These are phyloP conservation scores for Cyprinodon variegatus DNA, from an alignment of 2,113 vertebrate species.

Conservation along the genomic window DNA sequence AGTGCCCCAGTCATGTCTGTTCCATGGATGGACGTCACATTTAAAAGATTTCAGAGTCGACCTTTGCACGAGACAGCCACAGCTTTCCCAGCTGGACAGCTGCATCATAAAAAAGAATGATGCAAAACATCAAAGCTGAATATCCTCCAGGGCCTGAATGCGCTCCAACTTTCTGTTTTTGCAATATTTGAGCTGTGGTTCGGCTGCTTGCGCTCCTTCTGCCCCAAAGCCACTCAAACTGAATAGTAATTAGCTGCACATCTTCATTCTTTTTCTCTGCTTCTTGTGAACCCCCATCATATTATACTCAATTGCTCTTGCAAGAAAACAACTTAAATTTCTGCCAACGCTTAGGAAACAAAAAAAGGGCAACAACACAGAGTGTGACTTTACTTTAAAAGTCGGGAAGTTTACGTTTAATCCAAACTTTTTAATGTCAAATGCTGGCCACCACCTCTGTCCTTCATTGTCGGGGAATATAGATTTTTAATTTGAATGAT, in stretches of 20 bases:
- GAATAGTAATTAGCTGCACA: slow-evolving; percentile 69
- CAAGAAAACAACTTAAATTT: slow-evolving; percentile 18
- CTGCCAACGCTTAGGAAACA: slow-evolving; percentile 27
- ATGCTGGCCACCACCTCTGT: neutral
- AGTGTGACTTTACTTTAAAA: neutral
- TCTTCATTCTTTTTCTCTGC: slow-evolving; percentile 38
- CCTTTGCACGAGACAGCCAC: slow-evolving; percentile 5
- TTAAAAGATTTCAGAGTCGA: slow-evolving; percentile 15
- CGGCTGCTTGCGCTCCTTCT: slow-evolving; percentile 34
- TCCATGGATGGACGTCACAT: slow-evolving; percentile 16
- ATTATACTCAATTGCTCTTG: slow-evolving; percentile 24
- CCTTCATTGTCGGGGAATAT: neutral
- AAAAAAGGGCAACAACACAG: slow-evolving; percentile 4
- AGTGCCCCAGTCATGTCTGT: slow-evolving; percentile 30
- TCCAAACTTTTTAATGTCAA: slow-evolving; percentile 1
- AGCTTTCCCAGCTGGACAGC: neutral
- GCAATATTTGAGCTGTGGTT: slow-evolving; percentile 57
- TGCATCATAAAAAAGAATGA: neutral
- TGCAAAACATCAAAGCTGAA: slow-evolving; percentile 40
- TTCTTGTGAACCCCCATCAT: slow-evolving; percentile 20
- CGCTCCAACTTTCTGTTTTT: slow-evolving; percentile 25
- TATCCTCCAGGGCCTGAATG: slow-evolving; percentile 19
- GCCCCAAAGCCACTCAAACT: slow-evolving; percentile 54
- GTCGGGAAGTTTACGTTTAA: neutral
- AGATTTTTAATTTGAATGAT: too few species aligned